Conservation (phyloP, 2,888 invertebrate species). For the Erebia aethiops region DNA sequence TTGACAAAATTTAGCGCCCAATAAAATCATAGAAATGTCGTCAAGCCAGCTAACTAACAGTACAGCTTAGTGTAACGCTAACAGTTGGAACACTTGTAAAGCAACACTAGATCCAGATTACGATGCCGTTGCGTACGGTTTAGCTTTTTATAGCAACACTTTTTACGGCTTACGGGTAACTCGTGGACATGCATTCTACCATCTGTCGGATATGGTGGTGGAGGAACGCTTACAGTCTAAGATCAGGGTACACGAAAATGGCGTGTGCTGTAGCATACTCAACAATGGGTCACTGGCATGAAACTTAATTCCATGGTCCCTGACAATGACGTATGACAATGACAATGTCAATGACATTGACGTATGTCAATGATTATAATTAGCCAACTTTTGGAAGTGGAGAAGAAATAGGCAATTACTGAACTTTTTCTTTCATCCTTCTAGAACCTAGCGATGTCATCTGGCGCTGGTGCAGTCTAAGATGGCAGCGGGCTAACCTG, state of each 20-base stretch:
- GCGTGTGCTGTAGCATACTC: neutral
- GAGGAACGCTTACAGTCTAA: neutral
- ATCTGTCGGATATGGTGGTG: constrained; percentile 5
- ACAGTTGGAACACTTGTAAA: constrained; percentile 7
- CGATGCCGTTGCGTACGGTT: constrained; percentile 15
- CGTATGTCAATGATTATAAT: too few species aligned
- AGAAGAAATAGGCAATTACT: too few species aligned
- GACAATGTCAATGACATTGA: too few species aligned
- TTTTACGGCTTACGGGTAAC: constrained; percentile 2
- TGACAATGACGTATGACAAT: too few species aligned
- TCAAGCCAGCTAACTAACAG: constrained; percentile 9
- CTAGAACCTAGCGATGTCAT: too few species aligned
- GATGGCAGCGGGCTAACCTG: too few species aligned
- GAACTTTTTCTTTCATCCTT: too few species aligned
- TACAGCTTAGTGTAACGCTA: neutral
- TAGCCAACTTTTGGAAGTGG: too few species aligned
- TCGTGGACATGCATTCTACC: constrained; percentile 14
- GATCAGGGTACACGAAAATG: neutral
- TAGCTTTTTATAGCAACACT: constrained; percentile 11
- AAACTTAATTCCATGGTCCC: too few species aligned
- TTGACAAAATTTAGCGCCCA: neutral
- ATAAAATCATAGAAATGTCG: constrained; percentile 3
- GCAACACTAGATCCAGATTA: constrained; percentile 18
- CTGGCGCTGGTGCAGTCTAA: too few species aligned
- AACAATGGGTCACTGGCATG: too few species aligned